A percentile compares a stretch with the other conserved stretches of the same genome.
Conservation (phyloP, 2,113 vertebrate species). For the Gymnorhina tibicen region DNA sequence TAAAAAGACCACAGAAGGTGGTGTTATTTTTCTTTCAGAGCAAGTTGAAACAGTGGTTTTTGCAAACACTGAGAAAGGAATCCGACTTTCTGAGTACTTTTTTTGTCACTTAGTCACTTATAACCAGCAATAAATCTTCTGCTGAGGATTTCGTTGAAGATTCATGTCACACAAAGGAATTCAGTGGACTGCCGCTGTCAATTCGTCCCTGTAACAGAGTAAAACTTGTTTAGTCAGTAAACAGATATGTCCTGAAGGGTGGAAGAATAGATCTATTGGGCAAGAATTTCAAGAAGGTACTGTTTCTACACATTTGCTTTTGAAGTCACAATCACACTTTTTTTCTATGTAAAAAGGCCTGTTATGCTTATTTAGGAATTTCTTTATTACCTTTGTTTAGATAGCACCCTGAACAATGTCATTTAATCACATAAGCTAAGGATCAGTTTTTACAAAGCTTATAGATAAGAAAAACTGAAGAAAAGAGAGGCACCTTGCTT, state of each 20-base stretch:
- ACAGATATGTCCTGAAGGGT: conserved; percentile 9
- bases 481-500: neutral
- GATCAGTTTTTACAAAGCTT: neutral
- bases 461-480: neutral
- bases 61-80: neutral
- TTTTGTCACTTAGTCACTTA: neutral
- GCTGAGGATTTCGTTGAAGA: neutral
- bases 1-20: neutral
- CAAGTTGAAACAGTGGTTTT: neutral
- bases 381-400: neutral
- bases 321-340: neutral
- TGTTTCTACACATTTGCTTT: conserved; percentile 1
- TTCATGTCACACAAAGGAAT: neutral
- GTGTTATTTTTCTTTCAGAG: neutral
- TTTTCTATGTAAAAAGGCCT: neutral
- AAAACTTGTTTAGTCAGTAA: conserved; percentile 22
- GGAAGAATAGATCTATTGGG: neutral
- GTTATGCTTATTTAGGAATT: conserved; percentile 2
- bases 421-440: neutral
- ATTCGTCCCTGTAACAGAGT: neutral
- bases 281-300: conserved; percentile 29
- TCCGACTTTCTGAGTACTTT: neutral
- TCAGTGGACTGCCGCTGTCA: neutral
- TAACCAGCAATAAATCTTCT: conserved; percentile 5
- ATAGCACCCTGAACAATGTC: neutral